Percentiles rank a stretch among this genome's conserved stretches.
phyloP scores from a whole-genome alignment of 2,888 invertebrate genomes.

The Drosophila mayaguana region DNA sequence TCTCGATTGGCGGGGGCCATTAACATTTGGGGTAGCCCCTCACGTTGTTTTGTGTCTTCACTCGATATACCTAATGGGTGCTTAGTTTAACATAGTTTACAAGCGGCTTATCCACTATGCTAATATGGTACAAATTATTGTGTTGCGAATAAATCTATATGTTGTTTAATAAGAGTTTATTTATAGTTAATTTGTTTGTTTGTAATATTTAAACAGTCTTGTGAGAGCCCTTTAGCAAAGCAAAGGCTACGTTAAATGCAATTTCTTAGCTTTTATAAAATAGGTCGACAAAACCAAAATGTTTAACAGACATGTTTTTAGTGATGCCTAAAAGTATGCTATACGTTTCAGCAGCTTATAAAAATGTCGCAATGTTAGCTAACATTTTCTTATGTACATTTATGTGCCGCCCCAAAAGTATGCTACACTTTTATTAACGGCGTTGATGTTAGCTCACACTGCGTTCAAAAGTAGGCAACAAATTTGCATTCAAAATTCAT shows the following conservation, averaged over 20 bases:
- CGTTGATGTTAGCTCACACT: no score
- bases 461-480: slow-evolving; percentile 41
- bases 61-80: slow-evolving; percentile 79
- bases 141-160: slow-evolving; percentile 51
- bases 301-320: background rate
- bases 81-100: slow-evolving; percentile 64
- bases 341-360: no score
- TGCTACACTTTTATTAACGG: background rate
- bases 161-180: slow-evolving; percentile 26
- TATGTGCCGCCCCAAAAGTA: background rate
- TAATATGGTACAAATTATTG: slow-evolving; percentile 50
- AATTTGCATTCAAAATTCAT: background rate
- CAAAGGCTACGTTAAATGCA: slow-evolving; percentile 66
- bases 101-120: slow-evolving; percentile 54
- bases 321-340: background rate
- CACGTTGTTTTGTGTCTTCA: slow-evolving; percentile 48
- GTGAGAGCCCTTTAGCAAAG: slow-evolving; percentile 60
- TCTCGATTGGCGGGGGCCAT: slow-evolving; percentile 43
- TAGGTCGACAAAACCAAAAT: background rate
- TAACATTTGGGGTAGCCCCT: slow-evolving; percentile 48
- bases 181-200: background rate
- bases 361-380: background rate
- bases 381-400: background rate
- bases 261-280: slow-evolving; percentile 10
- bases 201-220: slow-evolving; percentile 77